Base-by-base conservation (phyloP, 1,140 invertebrate genomes). In the Ostrea edulis region DNA sequence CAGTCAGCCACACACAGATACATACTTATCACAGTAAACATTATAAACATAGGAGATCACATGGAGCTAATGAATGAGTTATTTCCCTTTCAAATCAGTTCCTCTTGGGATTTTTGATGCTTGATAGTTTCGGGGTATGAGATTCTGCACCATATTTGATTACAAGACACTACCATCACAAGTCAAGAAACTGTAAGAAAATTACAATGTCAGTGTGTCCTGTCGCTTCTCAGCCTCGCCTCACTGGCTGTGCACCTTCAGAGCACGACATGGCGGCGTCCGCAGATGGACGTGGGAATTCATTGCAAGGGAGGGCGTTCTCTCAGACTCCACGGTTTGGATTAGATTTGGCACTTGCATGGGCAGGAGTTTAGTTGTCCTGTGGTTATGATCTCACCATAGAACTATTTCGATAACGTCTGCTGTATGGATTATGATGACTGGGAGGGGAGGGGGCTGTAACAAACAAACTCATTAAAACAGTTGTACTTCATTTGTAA, bases 381-480 rank as follows among this genome's bases (percentile, higher is more conserved):
- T 77, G 25, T 58, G 53, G 83, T 25, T 85, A 85, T 20, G 83
- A 85, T 58, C 55, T 55, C 53, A 85, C 83, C 53, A 85, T 22
- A 35, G 83, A 62, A 55, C 83, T 83, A 35, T 35, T n/a, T 58
- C 53, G 83, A 54, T 85, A 85, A 12, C 83, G 54, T 85, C 83
- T 85, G 86, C 83, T 85, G 86, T 89, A 89, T 54, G 89, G 89
- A 51, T 89, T 89, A 71, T 89, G 89, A 68, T 89, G 86, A 89
- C 89, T 89, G 35, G 89, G 89, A 22, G 89, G 89, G 51, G 89
- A 89, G 14, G 89, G 89, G 8, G 89, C 89, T 89, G 84, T 22
- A 89, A 89, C 44, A 52, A 44, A 83, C 2, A 83, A n/a, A 44
- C 14, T 5, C 35, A 44, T 44, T 44, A 44, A n/a, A 44, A 44